Evolutionary conservation across 2,888 invertebrate genomes (phyloP).

Genomic region (Drosophila anomelani): DNA sequence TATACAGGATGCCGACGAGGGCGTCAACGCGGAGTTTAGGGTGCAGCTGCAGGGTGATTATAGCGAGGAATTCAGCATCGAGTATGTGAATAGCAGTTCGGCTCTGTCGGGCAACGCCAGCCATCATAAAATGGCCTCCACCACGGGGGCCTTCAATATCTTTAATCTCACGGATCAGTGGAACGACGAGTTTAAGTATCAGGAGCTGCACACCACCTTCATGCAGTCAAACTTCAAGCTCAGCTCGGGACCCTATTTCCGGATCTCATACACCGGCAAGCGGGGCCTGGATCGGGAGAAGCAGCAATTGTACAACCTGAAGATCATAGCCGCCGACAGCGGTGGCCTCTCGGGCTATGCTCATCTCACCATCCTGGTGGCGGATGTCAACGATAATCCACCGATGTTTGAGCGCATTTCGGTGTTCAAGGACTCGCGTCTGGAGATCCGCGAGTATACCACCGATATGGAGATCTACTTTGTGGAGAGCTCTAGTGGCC

Average conservation of each 20-base stretch:
- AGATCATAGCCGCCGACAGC: slow-evolving; percentile 90
- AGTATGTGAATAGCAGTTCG: slow-evolving; percentile 87
- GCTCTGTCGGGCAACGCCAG: slow-evolving; percentile 46
- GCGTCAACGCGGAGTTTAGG: slow-evolving; percentile 88
- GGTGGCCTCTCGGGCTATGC: slow-evolving; percentile 91
- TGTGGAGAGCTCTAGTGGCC: slow-evolving; percentile 77
- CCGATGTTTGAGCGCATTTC: slow-evolving; percentile 90
- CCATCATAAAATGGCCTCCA: slow-evolving; percentile 73
- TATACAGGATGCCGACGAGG: slow-evolving; percentile 90
- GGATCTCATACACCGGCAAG: slow-evolving; percentile 81
- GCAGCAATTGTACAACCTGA: slow-evolving; percentile 88
- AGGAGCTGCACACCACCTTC: slow-evolving; percentile 83
- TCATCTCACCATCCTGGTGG: slow-evolving; percentile 88
- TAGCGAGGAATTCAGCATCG: slow-evolving; percentile 88
- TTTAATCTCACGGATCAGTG: slow-evolving; percentile 84
- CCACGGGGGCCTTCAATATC: slow-evolving; percentile 80
- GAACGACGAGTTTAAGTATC: slow-evolving; percentile 83
- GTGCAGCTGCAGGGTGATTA: slow-evolving; percentile 91
- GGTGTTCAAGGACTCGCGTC: slow-evolving; percentile 88
- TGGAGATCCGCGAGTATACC: slow-evolving; percentile 88
- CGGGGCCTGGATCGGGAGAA: slow-evolving; percentile 90
- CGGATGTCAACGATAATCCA: slow-evolving; percentile 93
- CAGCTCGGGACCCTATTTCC: slow-evolving; percentile 80
- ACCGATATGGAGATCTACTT: slow-evolving; percentile 86
- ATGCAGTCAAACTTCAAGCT: slow-evolving; percentile 80